Evolutionary conservation across 2,797 vertebrate species (phyloP), one percentile per base, ranked within the genome.

Genomic region (Schizopygopsis pylzovi): DNA sequence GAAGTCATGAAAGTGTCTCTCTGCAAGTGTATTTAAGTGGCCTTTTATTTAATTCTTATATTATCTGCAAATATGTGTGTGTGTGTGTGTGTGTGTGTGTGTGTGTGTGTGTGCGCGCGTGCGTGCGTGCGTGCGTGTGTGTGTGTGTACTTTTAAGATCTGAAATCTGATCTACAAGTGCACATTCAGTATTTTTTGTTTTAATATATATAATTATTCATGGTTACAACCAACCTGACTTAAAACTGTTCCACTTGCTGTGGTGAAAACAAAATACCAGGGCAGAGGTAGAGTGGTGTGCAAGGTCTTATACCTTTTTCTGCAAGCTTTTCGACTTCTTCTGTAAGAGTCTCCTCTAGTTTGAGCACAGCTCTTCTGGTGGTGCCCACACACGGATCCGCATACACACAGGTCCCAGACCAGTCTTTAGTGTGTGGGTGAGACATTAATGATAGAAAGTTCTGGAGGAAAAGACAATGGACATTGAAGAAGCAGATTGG

Each of bases 401-500:
- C 93, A 86, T 94, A 92, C 63, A 96, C 93, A 2, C 88, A 92
- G 85, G 91, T 94, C 13, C 90, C 92, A 75, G 94, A 94, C 95
- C 95, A 96, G 92, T 96, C 92, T 86, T 93, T 95, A 59, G 94
- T 93, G 54, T 90, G 79, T 0, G 95, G 95, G 39, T 91, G 85
- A 2, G 78, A 85, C 89, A 90, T 93, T 1, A 96, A 91, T 4
- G 93, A 89, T 0, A 94, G 94, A 68, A 96, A 96, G 85, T 91
- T 95, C 96, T 96, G 16, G 49, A 86, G 52, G 18, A 70, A 18
- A 56, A 87, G 25, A 88, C 61, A 22, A 86, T 0, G 83, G 39
- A 52, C 12, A 59, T 63, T 28, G 72, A 43, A 70, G 12, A n/a
- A 33, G 41, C 28, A 16, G 25, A 33, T n/a, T 16, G 61, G 25